Percentiles rank a stretch among this genome's conserved stretches.
These are phyloP conservation scores for Drosophila borealis DNA, from an alignment of 2,888 invertebrate species.

Conservation along the genomic window DNA sequence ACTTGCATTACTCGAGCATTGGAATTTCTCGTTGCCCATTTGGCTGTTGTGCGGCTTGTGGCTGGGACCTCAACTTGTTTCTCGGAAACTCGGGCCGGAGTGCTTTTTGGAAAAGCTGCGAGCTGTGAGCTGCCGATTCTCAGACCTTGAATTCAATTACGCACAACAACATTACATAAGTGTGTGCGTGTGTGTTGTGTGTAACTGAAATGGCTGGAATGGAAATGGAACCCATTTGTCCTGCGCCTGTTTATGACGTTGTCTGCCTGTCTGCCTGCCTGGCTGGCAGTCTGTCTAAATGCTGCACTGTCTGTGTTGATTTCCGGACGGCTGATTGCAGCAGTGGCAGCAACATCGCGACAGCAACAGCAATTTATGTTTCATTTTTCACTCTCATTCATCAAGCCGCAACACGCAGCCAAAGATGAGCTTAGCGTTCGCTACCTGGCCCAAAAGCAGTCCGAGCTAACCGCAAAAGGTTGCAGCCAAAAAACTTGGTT, in stretches of 20 bases:
- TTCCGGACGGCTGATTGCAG: conserved; percentile 80
- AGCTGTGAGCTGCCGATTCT: conserved; percentile 21
- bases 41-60: conserved; percentile 22
- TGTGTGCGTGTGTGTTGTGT: conserved; percentile 30
- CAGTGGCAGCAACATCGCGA: conserved; percentile 27
- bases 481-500: conserved; percentile 49
- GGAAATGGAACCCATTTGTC: conserved; percentile 58
- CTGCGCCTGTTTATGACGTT: conserved; percentile 65
- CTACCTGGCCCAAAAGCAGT: conserved; percentile 33
- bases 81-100: conserved; percentile 55
- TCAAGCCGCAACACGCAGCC: conserved; percentile 70
- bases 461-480: conserved; percentile 34
- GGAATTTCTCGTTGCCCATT: conserved; percentile 66
- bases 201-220: conserved; percentile 7
- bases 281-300: conserved; percentile 28
- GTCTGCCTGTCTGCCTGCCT: conserved; percentile 42
- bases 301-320: conserved; percentile 56
- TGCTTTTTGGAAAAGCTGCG: conserved; percentile 61
- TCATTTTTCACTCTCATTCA: conserved; percentile 74
- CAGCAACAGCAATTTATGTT: conserved; percentile 63
- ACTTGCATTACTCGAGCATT: conserved; percentile 71
- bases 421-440: conserved; percentile 37
- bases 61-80: conserved; percentile 70
- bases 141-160: conserved; percentile 72
- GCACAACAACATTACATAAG: conserved; percentile 36